Evolutionary conservation across 2,888 invertebrate species (phyloP).

Genomic region (Aethes cnicana): DNA sequence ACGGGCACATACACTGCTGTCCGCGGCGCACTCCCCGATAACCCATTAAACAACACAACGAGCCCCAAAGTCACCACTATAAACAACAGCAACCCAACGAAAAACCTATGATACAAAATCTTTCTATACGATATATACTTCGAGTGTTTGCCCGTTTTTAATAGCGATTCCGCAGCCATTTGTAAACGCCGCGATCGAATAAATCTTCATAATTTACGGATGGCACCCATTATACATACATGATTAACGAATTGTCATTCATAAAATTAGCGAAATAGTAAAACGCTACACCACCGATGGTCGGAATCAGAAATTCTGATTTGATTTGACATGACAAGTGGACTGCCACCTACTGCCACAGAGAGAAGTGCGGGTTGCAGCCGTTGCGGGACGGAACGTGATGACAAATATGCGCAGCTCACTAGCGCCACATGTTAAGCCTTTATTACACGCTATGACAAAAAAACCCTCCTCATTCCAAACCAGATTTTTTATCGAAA

Average conservation of each 20-base stretch:
- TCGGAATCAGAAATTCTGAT: slow-evolving; percentile 33
- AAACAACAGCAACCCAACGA: slow-evolving; percentile 82
- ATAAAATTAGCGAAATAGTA: slow-evolving; percentile 62
- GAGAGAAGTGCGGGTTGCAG: neutral
- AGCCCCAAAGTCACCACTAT: slow-evolving; percentile 81
- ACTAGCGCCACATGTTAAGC: slow-evolving; percentile 20
- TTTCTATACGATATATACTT: slow-evolving; percentile 77
- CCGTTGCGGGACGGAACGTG: neutral
- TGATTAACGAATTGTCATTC: slow-evolving; percentile 68
- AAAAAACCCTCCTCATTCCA: neutral
- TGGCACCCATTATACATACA: slow-evolving; percentile 72
- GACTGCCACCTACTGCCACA: no score
- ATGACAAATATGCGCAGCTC: slow-evolving; percentile 1
- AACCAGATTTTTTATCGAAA: no score
- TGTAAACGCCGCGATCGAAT: slow-evolving; percentile 67
- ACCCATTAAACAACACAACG: slow-evolving; percentile 74
- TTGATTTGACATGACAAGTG: slow-evolving; percentile 29
- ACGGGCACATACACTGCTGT: slow-evolving; percentile 76
- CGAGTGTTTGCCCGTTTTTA: slow-evolving; percentile 72
- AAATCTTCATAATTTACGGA: slow-evolving; percentile 66
- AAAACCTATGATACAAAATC: slow-evolving; percentile 82
- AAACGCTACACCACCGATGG: slow-evolving; percentile 59
- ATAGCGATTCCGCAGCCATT: slow-evolving; percentile 76
- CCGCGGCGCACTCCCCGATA: slow-evolving; percentile 71
- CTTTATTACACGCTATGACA: slow-evolving; percentile 8